These are phyloP conservation scores for Xenentodon cancila DNA, from an alignment of 2,797 vertebrate species.

Conservation along the genomic window DNA sequence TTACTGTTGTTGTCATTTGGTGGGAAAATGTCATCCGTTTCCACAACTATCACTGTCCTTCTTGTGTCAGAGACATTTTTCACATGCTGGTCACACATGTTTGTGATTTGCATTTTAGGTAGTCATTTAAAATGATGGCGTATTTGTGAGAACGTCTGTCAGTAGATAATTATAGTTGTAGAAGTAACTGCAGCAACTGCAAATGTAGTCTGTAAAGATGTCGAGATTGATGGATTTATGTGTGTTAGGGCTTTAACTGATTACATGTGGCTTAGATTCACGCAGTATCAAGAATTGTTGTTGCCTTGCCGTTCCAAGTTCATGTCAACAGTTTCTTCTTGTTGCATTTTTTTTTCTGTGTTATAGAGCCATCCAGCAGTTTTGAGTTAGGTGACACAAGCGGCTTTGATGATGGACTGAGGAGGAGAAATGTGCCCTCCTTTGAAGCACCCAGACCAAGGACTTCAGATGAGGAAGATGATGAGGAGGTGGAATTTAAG, in stretches of 20 bases:
- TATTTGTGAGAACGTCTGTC: constrained; percentile 29
- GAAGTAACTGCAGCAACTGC: no score
- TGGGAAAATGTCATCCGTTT: constrained; percentile 52
- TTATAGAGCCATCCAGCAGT: constrained; percentile 42
- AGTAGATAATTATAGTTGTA: constrained; percentile 36
- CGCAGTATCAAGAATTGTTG: constrained; percentile 12
- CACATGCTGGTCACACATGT: constrained; percentile 40
- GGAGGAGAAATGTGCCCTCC: constrained; percentile 66
- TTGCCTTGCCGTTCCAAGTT: constrained; percentile 3
- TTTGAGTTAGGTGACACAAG: constrained; percentile 44
- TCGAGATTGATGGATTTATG: constrained; percentile 38
- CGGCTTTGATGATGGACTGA: constrained; percentile 67
- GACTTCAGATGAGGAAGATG: constrained; percentile 81
- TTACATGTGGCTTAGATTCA: constrained; percentile 46
- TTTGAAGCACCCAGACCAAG: constrained; percentile 59
- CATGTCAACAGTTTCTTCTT: not conserved
- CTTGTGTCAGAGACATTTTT: constrained; percentile 17
- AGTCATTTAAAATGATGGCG: constrained; percentile 23
- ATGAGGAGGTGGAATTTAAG: constrained; percentile 77
- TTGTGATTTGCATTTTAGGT: constrained; percentile 19
- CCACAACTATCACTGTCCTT: constrained; percentile 9
- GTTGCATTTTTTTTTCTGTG: constrained; percentile 1
- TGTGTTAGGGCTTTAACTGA: constrained; percentile 1
- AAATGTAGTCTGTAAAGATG: constrained; percentile 18
- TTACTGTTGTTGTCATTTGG: constrained; percentile 60